Percentiles rank a stretch among this genome's conserved stretches.
Conservation (phyloP, 2,797 vertebrate genomes). For the Scolopax rusticola region DNA sequence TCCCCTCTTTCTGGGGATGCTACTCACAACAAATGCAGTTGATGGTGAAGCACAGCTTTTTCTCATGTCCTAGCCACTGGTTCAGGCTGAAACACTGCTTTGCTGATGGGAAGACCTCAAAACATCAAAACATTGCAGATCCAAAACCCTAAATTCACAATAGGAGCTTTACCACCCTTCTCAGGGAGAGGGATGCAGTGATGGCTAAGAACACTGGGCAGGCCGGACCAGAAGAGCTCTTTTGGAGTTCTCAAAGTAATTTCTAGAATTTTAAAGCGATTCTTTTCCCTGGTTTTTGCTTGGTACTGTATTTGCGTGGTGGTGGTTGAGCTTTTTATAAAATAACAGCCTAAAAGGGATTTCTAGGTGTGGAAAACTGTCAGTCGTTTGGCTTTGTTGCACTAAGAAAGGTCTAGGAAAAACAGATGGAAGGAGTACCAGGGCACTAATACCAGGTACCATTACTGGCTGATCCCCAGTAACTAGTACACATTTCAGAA, state of each 20-base stretch:
- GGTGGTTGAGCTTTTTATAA: fast-evolving
- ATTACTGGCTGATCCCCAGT: neutral
- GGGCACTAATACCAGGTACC: neutral
- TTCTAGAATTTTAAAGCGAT: neutral
- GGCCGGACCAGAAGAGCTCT: neutral
- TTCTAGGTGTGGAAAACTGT: neutral
- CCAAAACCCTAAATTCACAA: neutral
- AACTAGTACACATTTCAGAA: neutral
- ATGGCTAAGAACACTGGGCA: neutral
- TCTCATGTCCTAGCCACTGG: neutral
- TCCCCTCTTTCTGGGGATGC: neutral
- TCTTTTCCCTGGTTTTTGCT: neutral
- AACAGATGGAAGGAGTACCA: neutral
- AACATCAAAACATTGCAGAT: neutral
- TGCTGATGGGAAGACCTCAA: neutral
- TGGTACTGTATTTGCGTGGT: neutral
- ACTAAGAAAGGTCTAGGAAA: neutral
- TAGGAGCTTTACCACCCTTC: neutral
- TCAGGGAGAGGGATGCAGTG: fast-evolving
- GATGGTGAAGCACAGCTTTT: neutral
- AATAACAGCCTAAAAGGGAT: neutral
- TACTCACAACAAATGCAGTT: neutral
- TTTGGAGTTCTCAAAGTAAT: neutral
- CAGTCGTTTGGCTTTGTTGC: neutral
- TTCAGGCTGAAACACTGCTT: neutral